Evolutionary conservation across 2,797 vertebrate genomes (phyloP).

Genomic region (Dendrocincla fuliginosa): DNA sequence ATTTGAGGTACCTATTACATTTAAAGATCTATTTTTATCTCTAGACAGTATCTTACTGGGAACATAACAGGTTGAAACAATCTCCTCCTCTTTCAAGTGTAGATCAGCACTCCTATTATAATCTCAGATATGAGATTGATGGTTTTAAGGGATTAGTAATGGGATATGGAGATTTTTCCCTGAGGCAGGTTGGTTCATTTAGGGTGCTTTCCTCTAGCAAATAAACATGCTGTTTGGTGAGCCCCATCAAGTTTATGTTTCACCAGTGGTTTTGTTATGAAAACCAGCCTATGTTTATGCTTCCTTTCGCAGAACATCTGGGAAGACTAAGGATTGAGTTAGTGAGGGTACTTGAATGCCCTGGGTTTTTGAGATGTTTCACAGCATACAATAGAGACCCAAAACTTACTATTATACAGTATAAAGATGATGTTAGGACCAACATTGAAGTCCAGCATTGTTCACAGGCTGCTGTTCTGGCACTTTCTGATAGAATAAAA

Average conservation of each 20-base stretch:
- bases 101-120: neutral
- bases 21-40: neutral
- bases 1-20: neutral
- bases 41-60: neutral
- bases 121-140: neutral
- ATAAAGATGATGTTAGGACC: neutral
- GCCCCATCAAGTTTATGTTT: neutral
- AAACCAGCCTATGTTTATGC: neutral
- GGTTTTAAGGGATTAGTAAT: constrained; percentile 28
- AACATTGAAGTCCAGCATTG: neutral
- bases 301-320: neutral
- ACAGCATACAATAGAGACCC: neutral
- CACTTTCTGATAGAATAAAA: neutral
- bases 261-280: neutral
- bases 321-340: neutral
- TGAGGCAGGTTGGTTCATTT: neutral
- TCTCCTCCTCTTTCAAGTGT: constrained; percentile 12
- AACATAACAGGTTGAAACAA: neutral
- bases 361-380: neutral
- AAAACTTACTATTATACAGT: neutral
- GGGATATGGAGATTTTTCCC: neutral
- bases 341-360: neutral
- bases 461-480: neutral
- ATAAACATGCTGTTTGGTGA: neutral
- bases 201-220: neutral